Evolutionary conservation across 2,888 invertebrate genomes (phyloP), one percentile per base, ranked within the genome.

Genomic region (Monochamus alternatus): DNA sequence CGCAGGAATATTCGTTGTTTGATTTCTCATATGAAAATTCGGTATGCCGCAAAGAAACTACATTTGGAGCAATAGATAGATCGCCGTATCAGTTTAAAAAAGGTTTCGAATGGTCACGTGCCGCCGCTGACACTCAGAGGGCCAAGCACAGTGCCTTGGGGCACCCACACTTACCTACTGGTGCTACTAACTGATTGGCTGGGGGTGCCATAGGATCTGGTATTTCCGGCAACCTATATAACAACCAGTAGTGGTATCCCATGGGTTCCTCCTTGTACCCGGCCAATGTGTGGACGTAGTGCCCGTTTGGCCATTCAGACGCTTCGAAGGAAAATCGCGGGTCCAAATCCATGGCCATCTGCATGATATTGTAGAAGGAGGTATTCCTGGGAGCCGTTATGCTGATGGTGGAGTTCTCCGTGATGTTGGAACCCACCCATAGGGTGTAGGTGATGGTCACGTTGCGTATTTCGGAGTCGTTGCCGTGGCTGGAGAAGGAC

Each of bases 241-340:
- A 91, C 82, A 97, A 89, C 97, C 97, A 97, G 89, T 96, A 97
- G 87, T 96, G 95, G 88, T 96, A 97, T 65, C 95, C 94, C 92
- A 94, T 93, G 0, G 95, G 95, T 85, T 95, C 94, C 86, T 95
- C 95, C 87, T 93, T 93, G 86, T 93, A 93, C 0, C 94, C 95
- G 0, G 94, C 95, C 80, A 97, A 90, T 0, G 96, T 96, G 88
- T 97, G 96, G 32, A 97, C 95, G 88, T 97, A 97, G 87, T 97
- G 96, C 0, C 97, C 97, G 87, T 96, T 97, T 1, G 97, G 96
- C 97, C 97, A 97, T 86, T 96, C 95, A 82, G 95, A 94, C 0
- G 96, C 95, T 80, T 90, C 89, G 85, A 89, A 90, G 72, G 88
- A 86, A 81, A 91, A 92, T 81, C 90, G 90, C 1, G 94, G 91